A percentile compares a stretch with the other conserved stretches of the same genome.
phyloP scores from a whole-genome alignment of 2,888 invertebrate genomes.

The Chelonus formosanus region DNA sequence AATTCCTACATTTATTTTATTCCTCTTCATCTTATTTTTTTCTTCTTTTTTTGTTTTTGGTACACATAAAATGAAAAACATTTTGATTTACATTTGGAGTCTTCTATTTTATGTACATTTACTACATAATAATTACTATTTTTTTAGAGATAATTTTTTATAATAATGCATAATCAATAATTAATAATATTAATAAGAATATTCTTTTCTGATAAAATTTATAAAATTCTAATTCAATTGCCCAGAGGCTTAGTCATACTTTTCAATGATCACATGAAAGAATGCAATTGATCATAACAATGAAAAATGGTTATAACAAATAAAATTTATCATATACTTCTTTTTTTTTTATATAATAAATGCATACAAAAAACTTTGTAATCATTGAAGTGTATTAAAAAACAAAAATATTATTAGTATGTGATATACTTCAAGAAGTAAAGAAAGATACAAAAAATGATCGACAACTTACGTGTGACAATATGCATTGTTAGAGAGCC shows the following conservation, averaged over 20 bases:
- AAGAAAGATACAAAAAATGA: constrained; percentile 20
- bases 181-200: background rate
- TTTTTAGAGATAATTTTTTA: constrained; percentile 17
- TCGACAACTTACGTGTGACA: constrained; percentile 20
- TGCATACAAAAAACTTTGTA: background rate
- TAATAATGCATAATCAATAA: background rate
- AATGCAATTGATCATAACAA: background rate
- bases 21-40: background rate
- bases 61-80: background rate
- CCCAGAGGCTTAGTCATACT: background rate
- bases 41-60: no score
- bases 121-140: constrained; percentile 23
- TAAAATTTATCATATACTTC: background rate
- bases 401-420: constrained; percentile 17
- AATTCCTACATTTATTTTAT: constrained; percentile 1
- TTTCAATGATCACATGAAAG: background rate
- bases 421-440: constrained; percentile 1
- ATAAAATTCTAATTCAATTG: constrained; percentile 29
- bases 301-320: background rate
- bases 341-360: background rate
- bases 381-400: constrained; percentile 28
- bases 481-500: constrained; percentile 23
- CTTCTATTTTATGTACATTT: constrained; percentile 29
- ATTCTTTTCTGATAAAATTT: constrained; percentile 29
- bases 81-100: constrained; percentile 1